These are phyloP conservation scores for Drosophila guanche DNA, from an alignment of 1,140 invertebrate genomes.

Conservation along the genomic window DNA sequence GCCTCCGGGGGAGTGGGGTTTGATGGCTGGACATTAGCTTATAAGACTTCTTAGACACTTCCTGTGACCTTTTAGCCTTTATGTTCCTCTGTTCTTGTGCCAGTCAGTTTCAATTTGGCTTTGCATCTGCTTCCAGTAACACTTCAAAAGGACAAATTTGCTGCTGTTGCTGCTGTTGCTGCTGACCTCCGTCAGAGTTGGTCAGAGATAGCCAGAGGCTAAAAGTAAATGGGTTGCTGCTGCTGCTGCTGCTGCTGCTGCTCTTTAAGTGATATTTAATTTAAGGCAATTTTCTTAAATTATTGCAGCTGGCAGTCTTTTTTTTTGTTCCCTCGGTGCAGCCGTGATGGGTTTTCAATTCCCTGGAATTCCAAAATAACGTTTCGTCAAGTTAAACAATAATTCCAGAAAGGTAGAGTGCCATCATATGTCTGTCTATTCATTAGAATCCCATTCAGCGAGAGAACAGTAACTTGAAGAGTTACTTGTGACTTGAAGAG, in stretches of 20 bases:
- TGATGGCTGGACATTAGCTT: slow-evolving; percentile 22
- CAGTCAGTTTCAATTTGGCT: slow-evolving; percentile 33
- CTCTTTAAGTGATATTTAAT: slow-evolving; percentile 10
- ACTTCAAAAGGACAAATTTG: slow-evolving; percentile 17
- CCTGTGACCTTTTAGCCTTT: slow-evolving; percentile 23
- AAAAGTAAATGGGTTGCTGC: neutral
- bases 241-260: neutral
- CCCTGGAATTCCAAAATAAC: slow-evolving; percentile 4
- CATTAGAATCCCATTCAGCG: slow-evolving; percentile 22
- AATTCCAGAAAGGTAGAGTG: neutral
- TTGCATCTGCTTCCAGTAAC: slow-evolving; percentile 19
- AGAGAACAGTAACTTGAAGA: too few relatives aligned
- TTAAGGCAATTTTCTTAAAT: neutral
- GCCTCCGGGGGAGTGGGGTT: neutral
- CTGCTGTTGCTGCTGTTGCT: slow-evolving; percentile 5
- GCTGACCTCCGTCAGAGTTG: neutral
- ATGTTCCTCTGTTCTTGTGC: slow-evolving; percentile 9
- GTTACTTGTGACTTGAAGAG: slow-evolving; percentile 20
- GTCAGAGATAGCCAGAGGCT: neutral
- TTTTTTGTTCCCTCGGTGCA: neutral
- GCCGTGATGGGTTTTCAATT: slow-evolving; percentile 8
- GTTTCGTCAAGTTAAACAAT: neutral
- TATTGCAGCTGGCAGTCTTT: neutral
- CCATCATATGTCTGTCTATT: slow-evolving; percentile 13
- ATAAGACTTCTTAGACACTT: slow-evolving; percentile 41